A percentile compares a stretch with the other conserved stretches of the same genome.
Evolutionary conservation across 2,888 invertebrate genomes (phyloP).

Genomic region (Ischnus inquisitorius): DNA sequence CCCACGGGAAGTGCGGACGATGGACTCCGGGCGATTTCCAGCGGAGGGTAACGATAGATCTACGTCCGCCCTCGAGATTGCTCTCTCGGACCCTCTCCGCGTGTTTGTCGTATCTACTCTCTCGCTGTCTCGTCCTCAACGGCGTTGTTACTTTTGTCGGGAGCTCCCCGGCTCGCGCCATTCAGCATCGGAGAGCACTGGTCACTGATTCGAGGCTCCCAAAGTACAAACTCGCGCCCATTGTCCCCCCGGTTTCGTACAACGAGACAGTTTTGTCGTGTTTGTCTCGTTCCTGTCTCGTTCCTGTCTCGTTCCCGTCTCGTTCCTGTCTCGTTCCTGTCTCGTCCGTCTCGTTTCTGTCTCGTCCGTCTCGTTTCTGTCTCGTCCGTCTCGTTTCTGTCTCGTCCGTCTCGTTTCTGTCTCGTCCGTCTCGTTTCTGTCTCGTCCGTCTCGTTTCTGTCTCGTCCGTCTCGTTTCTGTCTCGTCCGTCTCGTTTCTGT

Average conservation of each 20-base stretch:
- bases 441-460: no score
- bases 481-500: no score
- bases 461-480: no score
- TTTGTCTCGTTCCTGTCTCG: no score
- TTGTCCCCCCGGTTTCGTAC: conserved; percentile 29
- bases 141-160: conserved; percentile 58
- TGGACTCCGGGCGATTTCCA: conserved; percentile 74
- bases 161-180: conserved; percentile 43
- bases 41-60: conserved; percentile 76
- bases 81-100: conserved; percentile 53
- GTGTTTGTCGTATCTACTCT: conserved; percentile 32
- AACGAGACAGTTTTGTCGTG: no score
- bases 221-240: conserved; percentile 63
- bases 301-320: no score
- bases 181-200: conserved; percentile 33
- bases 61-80: conserved; percentile 76
- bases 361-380: no score
- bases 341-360: no score
- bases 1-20: conserved; percentile 60
- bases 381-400: no score
- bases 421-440: no score
- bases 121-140: background rate
- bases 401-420: no score
- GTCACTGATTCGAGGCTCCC: conserved; percentile 64
- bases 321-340: no score